phyloP scores from a whole-genome alignment of 1,140 invertebrate genomes.

The Pemphigus obesinymphae region DNA sequence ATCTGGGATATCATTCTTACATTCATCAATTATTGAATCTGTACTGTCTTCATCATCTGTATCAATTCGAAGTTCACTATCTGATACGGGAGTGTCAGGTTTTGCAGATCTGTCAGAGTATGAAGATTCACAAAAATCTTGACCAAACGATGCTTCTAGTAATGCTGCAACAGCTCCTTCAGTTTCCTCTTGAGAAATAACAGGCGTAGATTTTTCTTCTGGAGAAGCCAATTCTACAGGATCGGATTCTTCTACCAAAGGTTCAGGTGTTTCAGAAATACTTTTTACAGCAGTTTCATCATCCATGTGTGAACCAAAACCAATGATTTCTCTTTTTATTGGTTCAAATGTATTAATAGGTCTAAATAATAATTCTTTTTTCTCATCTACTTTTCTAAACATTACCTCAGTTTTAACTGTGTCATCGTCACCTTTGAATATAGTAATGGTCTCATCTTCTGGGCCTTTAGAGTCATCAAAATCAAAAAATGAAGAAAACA shows the following conservation, averaged over 20 bases:
- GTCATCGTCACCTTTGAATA: constrained; percentile 32
- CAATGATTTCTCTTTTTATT: constrained; percentile 59
- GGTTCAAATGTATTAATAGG: constrained; percentile 48
- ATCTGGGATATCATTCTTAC: constrained; percentile 48
- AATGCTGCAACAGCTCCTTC: constrained; percentile 85
- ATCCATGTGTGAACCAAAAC: constrained; percentile 58
- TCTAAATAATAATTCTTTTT: constrained; percentile 15
- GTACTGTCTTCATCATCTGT: constrained; percentile 75
- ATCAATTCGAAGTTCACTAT: constrained; percentile 78
- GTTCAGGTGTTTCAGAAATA: constrained; percentile 28
- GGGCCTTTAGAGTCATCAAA: constrained; percentile 35
- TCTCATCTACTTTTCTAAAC: constrained; percentile 26
- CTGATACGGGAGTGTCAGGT: constrained; percentile 77
- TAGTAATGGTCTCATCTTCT: constrained; percentile 30
- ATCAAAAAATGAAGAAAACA: constrained; percentile 35
- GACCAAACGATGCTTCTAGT: constrained; percentile 75
- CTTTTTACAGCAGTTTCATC: constrained; percentile 40
- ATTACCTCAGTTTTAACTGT: constrained; percentile 22
- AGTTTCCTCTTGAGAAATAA: constrained; percentile 87
- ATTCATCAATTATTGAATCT: constrained; percentile 52
- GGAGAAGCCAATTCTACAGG: constrained; percentile 50
- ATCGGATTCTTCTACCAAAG: background rate
- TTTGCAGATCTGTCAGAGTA: constrained; percentile 70
- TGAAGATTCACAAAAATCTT: constrained; percentile 56
- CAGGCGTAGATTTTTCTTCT: constrained; percentile 72